These are phyloP conservation scores for Muricea muricata DNA, from an alignment of 92 coral and sea anemone species.

Conservation along the genomic window DNA sequence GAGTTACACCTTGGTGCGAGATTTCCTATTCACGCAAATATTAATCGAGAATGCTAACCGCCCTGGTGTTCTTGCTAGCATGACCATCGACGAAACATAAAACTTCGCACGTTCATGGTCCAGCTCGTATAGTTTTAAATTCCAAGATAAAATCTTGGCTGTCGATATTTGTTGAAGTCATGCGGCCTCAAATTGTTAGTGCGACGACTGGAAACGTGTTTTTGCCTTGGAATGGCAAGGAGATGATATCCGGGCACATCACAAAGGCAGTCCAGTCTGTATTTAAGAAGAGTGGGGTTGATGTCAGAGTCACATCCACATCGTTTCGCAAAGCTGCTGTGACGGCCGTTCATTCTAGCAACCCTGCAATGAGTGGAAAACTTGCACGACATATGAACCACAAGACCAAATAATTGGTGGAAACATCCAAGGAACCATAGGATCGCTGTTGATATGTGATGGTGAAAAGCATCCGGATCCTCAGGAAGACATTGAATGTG, in stretches of 20 bases:
- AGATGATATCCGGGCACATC: slow-evolving; percentile 66
- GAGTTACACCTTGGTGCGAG: slow-evolving; percentile 64
- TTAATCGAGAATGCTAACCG: slow-evolving; percentile 68
- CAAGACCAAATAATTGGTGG: slow-evolving; percentile 3
- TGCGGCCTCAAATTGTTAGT: slow-evolving; percentile 28
- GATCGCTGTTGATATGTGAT: not conserved
- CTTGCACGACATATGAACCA: slow-evolving; percentile 10
- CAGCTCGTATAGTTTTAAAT: slow-evolving; percentile 64
- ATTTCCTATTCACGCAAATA: slow-evolving; percentile 65
- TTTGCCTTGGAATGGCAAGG: no score
- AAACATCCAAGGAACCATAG: slow-evolving; percentile 9
- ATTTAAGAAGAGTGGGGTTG: slow-evolving; percentile 60
- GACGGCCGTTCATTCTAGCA: slow-evolving; percentile 18
- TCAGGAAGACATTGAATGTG: not conserved
- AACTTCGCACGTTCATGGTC: slow-evolving; percentile 66
- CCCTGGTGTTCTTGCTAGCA: slow-evolving; percentile 67
- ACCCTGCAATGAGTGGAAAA: slow-evolving; percentile 4
- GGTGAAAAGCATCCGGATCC: not conserved
- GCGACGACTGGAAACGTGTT: slow-evolving; percentile 14
- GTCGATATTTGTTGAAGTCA: slow-evolving; percentile 29
- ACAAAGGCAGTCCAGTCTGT: slow-evolving; percentile 56
- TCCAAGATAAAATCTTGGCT: slow-evolving; percentile 52
- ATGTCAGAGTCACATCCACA: slow-evolving; percentile 52
- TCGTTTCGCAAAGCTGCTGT: slow-evolving; percentile 47
- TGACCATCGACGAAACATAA: slow-evolving; percentile 70